Percentiles rank a stretch among this genome's conserved stretches.
Evolutionary conservation across 2,113 vertebrate species (phyloP).

Genomic region (Origma solitaria): DNA sequence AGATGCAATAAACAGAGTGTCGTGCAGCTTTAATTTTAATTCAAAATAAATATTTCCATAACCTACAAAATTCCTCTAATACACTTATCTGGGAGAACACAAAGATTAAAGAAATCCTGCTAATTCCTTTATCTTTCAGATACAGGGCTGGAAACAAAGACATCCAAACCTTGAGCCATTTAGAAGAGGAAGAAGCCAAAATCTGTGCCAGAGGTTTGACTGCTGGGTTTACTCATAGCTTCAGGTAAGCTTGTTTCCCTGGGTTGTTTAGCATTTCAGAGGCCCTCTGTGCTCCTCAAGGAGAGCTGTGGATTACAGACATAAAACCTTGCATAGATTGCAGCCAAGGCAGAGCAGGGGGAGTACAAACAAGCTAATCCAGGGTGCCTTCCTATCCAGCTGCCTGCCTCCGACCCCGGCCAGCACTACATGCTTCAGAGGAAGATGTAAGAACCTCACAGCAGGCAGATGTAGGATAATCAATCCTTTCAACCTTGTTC

Average conservation of each 20-base stretch:
- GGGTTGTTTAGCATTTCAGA: slow-evolving; percentile 53
- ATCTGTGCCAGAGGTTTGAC: slow-evolving; percentile 45
- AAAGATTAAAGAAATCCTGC: slow-evolving; percentile 57
- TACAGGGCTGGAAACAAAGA: slow-evolving; percentile 63
- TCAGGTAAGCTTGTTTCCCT: slow-evolving; percentile 63
- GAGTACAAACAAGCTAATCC: slow-evolving; percentile 46
- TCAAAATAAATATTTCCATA: slow-evolving; percentile 61
- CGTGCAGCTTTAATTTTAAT: slow-evolving; percentile 48
- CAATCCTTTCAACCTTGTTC: slow-evolving; percentile 49
- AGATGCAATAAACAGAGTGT: not conserved
- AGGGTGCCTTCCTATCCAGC: slow-evolving; percentile 5
- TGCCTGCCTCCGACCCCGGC: slow-evolving; percentile 24
- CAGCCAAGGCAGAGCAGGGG: slow-evolving; percentile 24
- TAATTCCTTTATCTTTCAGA: slow-evolving; percentile 71
- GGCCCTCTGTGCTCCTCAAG: slow-evolving; percentile 25
- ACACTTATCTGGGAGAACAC: slow-evolving; percentile 53
- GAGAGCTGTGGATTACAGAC: slow-evolving; percentile 40
- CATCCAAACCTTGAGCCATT: slow-evolving; percentile 42
- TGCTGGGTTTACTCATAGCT: slow-evolving; percentile 46
- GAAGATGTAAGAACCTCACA: slow-evolving; percentile 34
- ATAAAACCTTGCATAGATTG: slow-evolving; percentile 25
- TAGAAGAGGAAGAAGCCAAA: slow-evolving; percentile 56
- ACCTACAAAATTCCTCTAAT: slow-evolving; percentile 50
- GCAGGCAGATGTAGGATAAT: slow-evolving; percentile 37
- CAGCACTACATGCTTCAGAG: slow-evolving; percentile 2